Base-by-base conservation (phyloP, 2,797 vertebrate genomes). In the Diglossa cyanea region DNA sequence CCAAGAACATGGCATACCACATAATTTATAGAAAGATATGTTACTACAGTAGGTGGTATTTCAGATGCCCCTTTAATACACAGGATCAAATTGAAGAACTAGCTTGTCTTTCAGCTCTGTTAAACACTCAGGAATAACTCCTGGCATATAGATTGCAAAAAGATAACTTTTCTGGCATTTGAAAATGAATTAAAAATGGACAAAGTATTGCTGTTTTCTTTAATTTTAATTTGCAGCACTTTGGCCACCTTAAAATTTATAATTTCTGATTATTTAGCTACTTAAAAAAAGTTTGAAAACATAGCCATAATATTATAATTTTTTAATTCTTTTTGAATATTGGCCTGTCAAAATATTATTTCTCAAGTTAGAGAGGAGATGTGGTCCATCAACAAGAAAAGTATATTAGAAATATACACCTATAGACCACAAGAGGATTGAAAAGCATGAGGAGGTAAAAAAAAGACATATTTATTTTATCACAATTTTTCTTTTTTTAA, bases 371-470 rank as follows among this genome's bases (percentile, higher is more conserved):
- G n/a, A 71, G 11, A 75, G 45, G 57, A 54, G 3, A 61, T 6
- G 15, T 8, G 3, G 2, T 68, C 6, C 7, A 48, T 24, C 8
- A 86, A 6, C 30, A 68, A 72, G 50, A 51, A 74, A 67, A 16
- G 10, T 33, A 9, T 37, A 23, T 85, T 66, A 66, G 7, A 81
- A 73, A 48, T 65, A 57, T 21, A 2, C 3, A 57, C 20, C 10
- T 7, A 30, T 21, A 2, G 28, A 35, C 9, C 17, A 70, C 51
- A 84, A 76, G 1, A 2, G 6, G 4, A 55, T n/a, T 6, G 1
- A 65, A 73, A 13, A 55, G 2, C 84, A 45, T 30, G 8, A 10
- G 9, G 10, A 13, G 15, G 3, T 23, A 30, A 84, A 62, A n/a
- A n/a, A 37, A 51, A 11, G 16, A 13, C 5, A 33, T 28, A 33